A percentile compares a stretch with the other conserved stretches of the same genome.
Conservation (phyloP, 1,140 invertebrate species). For the Hyphantria cunea region DNA sequence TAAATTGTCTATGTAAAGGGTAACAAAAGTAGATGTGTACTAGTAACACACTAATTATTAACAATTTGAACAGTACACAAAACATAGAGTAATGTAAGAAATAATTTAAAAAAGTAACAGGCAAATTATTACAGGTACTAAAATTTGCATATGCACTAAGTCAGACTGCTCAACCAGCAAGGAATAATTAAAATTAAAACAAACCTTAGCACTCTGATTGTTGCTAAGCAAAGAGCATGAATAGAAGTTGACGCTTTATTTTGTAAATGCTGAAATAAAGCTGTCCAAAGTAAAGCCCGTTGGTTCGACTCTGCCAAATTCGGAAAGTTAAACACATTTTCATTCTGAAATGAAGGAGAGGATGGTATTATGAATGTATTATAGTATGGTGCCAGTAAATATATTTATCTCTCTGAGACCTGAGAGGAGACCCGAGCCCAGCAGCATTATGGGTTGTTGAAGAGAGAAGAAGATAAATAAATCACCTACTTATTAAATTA, state of each 20-base stretch:
- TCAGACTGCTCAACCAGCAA: no score
- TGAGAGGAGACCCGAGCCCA: no score
- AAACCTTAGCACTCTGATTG: conserved; percentile 73
- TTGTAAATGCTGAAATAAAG: conserved; percentile 69
- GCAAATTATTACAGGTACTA: background rate
- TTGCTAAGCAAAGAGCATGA: conserved; percentile 63
- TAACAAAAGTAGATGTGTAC: no score
- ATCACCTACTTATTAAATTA: background rate
- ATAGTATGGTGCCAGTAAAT: no score
- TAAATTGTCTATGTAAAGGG: no score
- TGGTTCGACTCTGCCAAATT: conserved; percentile 59
- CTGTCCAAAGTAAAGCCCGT: conserved; percentile 68
- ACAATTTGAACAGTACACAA: background rate
- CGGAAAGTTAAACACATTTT: conserved; percentile 66
- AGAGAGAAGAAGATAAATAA: background rate
- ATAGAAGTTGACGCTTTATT: conserved; percentile 52
- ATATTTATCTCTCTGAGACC: no score
- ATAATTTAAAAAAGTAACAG: background rate
- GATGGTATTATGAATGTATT: background rate
- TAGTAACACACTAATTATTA: no score
- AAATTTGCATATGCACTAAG: background rate
- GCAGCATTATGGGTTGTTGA: no score
- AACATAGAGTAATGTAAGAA: background rate
- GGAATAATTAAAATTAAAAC: background rate
- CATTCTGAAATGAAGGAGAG: conserved; percentile 62